Evolutionary conservation across 2,888 invertebrate genomes (phyloP).

Genomic region (Entomobrya proxima): DNA sequence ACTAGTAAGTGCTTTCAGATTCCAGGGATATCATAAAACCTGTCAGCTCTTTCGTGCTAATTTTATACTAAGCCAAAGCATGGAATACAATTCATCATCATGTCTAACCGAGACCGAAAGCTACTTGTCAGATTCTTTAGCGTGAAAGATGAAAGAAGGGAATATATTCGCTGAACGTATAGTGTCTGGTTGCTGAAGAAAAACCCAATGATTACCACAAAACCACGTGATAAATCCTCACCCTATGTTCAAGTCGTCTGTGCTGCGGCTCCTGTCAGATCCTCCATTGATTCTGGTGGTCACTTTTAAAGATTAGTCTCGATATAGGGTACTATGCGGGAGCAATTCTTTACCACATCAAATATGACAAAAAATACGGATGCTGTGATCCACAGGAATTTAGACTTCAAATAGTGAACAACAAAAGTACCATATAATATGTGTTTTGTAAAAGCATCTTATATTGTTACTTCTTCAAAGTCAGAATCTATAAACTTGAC

Average conservation of each 20-base stretch:
- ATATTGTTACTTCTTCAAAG: neutral
- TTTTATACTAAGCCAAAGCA: neutral
- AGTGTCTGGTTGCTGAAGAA: neutral
- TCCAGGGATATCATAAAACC: neutral
- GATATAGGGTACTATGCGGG: conserved; percentile 23
- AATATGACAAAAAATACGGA: neutral
- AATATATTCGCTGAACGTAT: conserved; percentile 4
- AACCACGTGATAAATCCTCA: neutral
- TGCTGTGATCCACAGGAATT: conserved; percentile 13
- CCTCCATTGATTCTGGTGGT: neutral
- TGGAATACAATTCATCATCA: neutral
- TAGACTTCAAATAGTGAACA: neutral
- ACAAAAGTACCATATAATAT: neutral
- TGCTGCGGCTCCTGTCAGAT: neutral
- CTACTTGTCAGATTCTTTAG: neutral
- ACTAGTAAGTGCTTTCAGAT: too few relatives aligned
- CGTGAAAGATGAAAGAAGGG: conserved; percentile 1
- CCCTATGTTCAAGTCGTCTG: neutral
- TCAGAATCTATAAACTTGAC: neutral
- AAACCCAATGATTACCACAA: neutral
- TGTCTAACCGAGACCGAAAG: neutral
- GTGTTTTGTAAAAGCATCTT: neutral
- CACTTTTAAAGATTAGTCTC: conserved; percentile 29
- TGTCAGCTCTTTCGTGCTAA: neutral
- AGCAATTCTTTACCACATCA: conserved; percentile 4